Evolutionary conservation across 2,888 invertebrate genomes (phyloP).

Genomic region (Drosophila aldrichi): DNA sequence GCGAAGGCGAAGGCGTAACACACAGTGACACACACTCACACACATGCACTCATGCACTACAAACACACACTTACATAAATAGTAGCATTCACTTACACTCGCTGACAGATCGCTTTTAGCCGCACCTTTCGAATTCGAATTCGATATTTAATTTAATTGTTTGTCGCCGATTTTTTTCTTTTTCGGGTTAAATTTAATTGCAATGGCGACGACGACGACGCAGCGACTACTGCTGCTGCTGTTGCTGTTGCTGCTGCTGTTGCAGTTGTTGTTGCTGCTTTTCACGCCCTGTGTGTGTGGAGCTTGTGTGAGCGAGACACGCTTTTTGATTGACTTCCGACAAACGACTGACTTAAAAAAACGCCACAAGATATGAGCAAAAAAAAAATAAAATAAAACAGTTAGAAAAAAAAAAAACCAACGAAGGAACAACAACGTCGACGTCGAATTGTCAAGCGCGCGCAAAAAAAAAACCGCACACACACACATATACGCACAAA

Average conservation of each 20-base stretch:
- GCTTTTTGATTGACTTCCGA: slow-evolving; percentile 86
- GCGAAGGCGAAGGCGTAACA: slow-evolving; percentile 23
- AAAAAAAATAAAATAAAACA: slow-evolving; percentile 57
- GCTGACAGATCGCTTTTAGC: slow-evolving; percentile 45
- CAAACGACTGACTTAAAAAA: slow-evolving; percentile 84
- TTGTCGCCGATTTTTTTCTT: slow-evolving; percentile 31
- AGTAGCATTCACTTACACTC: slow-evolving; percentile 43
- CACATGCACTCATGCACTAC: background rate
- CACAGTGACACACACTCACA: background rate
- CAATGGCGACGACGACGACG: slow-evolving; percentile 52
- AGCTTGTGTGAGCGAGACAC: slow-evolving; percentile 81
- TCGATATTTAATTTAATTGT: slow-evolving; percentile 63
- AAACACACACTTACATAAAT: background rate
- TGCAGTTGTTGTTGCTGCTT: slow-evolving; percentile 20
- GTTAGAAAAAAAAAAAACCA: slow-evolving; percentile 39
- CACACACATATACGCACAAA: slow-evolving; percentile 5
- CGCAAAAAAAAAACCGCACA: slow-evolving; percentile 37
- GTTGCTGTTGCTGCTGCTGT: slow-evolving; percentile 1
- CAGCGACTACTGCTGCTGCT: slow-evolving; percentile 1
- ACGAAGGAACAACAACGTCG: slow-evolving; percentile 41
- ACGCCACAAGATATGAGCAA: slow-evolving; percentile 78
- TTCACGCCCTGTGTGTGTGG: slow-evolving; percentile 51
- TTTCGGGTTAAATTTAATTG: slow-evolving; percentile 59
- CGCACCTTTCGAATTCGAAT: slow-evolving; percentile 51
- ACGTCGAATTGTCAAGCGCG: slow-evolving; percentile 73